These are phyloP conservation scores for Belgica antarctica DNA, from an alignment of 2,888 invertebrate genomes.

Conservation along the genomic window DNA sequence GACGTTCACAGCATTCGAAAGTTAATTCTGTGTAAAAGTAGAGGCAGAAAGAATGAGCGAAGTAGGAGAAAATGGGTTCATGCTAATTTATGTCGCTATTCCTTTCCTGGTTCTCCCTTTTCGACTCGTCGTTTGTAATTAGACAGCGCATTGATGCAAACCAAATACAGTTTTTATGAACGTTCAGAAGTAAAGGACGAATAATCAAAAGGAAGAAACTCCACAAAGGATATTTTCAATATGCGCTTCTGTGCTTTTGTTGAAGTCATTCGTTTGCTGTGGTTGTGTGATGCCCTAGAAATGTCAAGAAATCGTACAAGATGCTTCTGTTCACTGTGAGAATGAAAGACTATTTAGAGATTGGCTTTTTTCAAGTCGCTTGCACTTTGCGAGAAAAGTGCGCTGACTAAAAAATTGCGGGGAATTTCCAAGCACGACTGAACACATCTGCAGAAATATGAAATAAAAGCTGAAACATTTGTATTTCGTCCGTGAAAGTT, in stretches of 20 bases:
- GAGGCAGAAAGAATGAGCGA: not conserved
- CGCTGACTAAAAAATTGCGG: too few species aligned
- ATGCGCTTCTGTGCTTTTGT: not conserved
- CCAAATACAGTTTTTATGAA: not conserved
- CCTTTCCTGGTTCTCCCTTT: not conserved
- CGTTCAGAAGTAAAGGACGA: not conserved
- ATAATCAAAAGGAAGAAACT: too few species aligned
- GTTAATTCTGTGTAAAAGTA: slow-evolving; percentile 7
- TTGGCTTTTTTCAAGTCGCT: too few species aligned
- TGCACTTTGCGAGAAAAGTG: too few species aligned
- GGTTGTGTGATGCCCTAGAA: not conserved
- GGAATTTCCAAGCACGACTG: too few species aligned
- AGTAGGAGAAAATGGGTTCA: not conserved
- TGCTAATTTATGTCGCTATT: not conserved
- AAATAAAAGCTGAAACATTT: too few species aligned
- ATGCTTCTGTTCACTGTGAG: too few species aligned
- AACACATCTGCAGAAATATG: too few species aligned
- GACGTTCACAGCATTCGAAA: not conserved
- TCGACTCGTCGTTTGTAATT: not conserved
- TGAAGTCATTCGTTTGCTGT: not conserved
- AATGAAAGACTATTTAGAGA: too few species aligned
- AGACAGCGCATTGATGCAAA: not conserved
- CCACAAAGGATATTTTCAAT: not conserved
- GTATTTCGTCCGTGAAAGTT: too few species aligned
- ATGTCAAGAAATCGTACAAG: too few species aligned